Evolutionary conservation across 2,888 invertebrate species (phyloP), one percentile per base, ranked within the genome.

Genomic region (Euplagia quadripunctaria): DNA sequence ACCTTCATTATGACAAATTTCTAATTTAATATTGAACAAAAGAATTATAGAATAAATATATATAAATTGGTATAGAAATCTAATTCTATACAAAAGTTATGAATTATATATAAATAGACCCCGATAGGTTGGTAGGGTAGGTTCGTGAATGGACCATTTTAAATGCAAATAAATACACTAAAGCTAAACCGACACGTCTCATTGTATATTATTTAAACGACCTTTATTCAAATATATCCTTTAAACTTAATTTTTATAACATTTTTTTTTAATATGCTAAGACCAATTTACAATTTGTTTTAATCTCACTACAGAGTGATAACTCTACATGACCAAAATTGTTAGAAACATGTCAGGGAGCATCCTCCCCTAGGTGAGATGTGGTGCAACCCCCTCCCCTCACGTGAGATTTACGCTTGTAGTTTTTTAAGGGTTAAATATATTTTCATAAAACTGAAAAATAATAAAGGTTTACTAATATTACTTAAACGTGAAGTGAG

Each of bases 271-370:
- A 16, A 49, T 16, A 51, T 52, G 41, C 55, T 73, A 52, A 49
- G 49, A 49, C 49, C 55, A 72, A 72, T 58, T 64, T 72, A 58
- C 64, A 72, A 58, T 14, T 58, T 61, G 46, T 51, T 68, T 41
- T 63, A 64, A 61, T 68, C 67, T 64, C 68, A 68, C 16, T 67
- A 52, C 17, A 11, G 8, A 2, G 31, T 49, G 17, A 67, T 51
- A 16, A 67, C 41, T 31, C 12, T 16, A 49, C 20, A 41, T 16
- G 31, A 17, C 31, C 41, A 51, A 12, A 9, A 20, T 41, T 4
- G 41, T 49, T 20, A 51, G 49, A 31, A 58, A 58, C 58, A 58
- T 58, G 20, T 58, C 12, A 58, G 58, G 20, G 20, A 58, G 43
- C 43, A 9, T 46, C 43, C 9, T 31, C 31, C 31, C 31, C 31